Conservation (phyloP, 2,797 vertebrate species). For the Moxostoma hubbsi region DNA sequence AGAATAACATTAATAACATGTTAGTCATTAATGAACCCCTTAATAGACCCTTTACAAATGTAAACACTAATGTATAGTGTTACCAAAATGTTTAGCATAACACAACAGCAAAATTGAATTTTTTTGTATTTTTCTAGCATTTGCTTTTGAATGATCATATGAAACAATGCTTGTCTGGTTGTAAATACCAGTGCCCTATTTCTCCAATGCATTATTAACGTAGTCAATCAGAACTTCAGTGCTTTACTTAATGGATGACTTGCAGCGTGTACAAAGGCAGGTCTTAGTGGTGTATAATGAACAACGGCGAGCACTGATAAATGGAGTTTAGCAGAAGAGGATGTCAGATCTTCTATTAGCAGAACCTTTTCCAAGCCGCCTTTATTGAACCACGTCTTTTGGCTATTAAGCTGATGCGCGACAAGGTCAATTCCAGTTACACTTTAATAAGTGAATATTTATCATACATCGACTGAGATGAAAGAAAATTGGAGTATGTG, state of each 20-base stretch:
- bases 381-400: constrained; percentile 92
- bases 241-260: constrained; percentile 90
- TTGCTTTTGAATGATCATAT: no score
- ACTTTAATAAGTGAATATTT: constrained; percentile 93
- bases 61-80: no score
- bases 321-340: constrained; percentile 89
- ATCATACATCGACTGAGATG: constrained; percentile 75
- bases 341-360: constrained; percentile 99
- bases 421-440: constrained; percentile 96
- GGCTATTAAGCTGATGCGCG: constrained; percentile 97
- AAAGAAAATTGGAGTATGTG: constrained; percentile 50
- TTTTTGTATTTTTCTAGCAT: no score
- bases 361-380: constrained; percentile 91
- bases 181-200: constrained; percentile 75
- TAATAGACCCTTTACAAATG: no score
- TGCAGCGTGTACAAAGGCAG: constrained; percentile 88
- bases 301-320: constrained; percentile 90
- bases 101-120: no score
- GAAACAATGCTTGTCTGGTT: constrained; percentile 70
- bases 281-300: constrained; percentile 90
- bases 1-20: no score
- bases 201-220: constrained; percentile 80
- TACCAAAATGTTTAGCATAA: no score
- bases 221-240: constrained; percentile 84
- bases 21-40: no score